Percentiles rank a stretch among this genome's conserved stretches.
phyloP scores from a whole-genome alignment of 2,113 vertebrate species.

The Ciconia boyciana region DNA sequence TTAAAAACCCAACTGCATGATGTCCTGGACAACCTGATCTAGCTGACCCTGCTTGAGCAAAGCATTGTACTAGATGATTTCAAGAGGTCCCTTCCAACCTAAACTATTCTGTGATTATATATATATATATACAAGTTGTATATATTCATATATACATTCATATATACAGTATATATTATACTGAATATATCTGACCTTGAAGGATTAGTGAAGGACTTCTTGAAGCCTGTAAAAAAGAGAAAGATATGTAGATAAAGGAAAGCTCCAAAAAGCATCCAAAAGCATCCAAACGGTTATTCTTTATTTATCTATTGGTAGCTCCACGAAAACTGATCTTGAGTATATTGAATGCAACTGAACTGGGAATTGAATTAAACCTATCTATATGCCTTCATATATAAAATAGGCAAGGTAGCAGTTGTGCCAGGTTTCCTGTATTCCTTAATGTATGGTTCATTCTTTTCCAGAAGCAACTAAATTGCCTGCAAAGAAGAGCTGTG shows the following conservation, averaged over 20 bases:
- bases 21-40: too few species aligned
- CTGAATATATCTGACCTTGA: neutral
- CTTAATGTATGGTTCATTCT: neutral
- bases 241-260: neutral
- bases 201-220: neutral
- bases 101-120: too few species aligned
- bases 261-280: neutral
- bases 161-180: too few species aligned
- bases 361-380: neutral
- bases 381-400: neutral
- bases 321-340: neutral
- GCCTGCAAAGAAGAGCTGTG: neutral
- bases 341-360: neutral
- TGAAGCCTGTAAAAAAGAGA: neutral
- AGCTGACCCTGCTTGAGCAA: too few species aligned
- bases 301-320: neutral
- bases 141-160: too few species aligned
- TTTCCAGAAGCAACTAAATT: neutral
- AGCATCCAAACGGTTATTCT: neutral
- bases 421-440: neutral
- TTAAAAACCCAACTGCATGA: too few species aligned
- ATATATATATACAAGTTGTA: too few species aligned
- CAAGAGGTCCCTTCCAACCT: too few species aligned
- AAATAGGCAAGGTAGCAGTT: neutral
- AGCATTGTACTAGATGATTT: too few species aligned